Base-by-base conservation (phyloP, 2,113 vertebrate genomes). In the Brevimyrus niger region DNA sequence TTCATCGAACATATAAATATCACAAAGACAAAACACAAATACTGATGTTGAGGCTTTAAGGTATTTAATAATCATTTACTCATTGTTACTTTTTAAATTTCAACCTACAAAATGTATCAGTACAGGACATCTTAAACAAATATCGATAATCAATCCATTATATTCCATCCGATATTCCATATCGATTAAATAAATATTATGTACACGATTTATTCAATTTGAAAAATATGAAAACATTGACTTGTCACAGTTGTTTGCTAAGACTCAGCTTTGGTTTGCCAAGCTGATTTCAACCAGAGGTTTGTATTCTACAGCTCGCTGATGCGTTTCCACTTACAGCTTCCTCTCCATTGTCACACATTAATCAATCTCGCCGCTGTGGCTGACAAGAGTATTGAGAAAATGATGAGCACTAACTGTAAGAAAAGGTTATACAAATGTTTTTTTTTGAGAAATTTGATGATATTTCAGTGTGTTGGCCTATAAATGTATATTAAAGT, bases 131-230 rank as follows among this genome's bases (percentile, higher is more conserved):
- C 69, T 31, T n/a, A 55, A 89, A 82, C 35, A 42, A 83, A 53
- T 55, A 53, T 17, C 23, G 48, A 87, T 53, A 31, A 35, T 50
- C 50, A 35, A 27, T 87, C 48, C 85, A 87, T 47, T 69, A 31
- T 69, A 69, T 69, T 69, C 61, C 61, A 69, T 69, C 61, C 61
- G 61, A 69, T 31, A 31, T 69, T 69, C 61, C 15, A 27, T 87
- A 53, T 83, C 35, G 10, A 38, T 83, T 48, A 21, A 82, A 89
- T 89, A 89, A 89, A 89, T 89, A 89, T 89, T 89, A 89, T 82
- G 50, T 89, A 89, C 88, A 89, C 35, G 44, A 35, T 73, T 38
- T 35, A 51, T 17, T 87, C 50, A 53, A 10, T 50, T 17, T 53
- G 21, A 31, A 38, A 58, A 58, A 55, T n/a, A 58, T 55, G 31